A percentile compares a stretch with the other conserved stretches of the same genome.
These are phyloP conservation scores for Eucera pruinosa DNA, from an alignment of 2,888 invertebrate species.

Conservation along the genomic window DNA sequence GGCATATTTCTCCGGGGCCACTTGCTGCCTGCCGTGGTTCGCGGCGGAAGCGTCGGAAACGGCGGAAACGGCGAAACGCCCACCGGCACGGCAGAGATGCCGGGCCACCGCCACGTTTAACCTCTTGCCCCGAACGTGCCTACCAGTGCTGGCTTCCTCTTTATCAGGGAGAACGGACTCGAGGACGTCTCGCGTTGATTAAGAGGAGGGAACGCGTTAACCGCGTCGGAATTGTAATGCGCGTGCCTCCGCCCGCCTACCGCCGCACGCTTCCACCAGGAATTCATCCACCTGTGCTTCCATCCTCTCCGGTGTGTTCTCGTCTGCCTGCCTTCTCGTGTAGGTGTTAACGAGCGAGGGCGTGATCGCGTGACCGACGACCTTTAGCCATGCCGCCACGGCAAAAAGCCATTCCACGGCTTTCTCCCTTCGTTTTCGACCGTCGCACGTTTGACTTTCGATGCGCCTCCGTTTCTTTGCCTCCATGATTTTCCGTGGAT, in stretches of 20 bases:
- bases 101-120: conserved; percentile 29
- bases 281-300: conserved; percentile 50
- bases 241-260: conserved; percentile 40
- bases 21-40: conserved; percentile 47
- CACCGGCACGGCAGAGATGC: conserved; percentile 14
- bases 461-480: neutral
- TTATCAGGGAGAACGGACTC: conserved; percentile 46
- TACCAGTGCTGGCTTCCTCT: conserved; percentile 37
- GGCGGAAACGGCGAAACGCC: conserved; percentile 56
- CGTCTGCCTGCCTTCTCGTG: no score
- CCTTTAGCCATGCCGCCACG: conserved; percentile 38
- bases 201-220: conserved; percentile 56
- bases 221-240: conserved; percentile 50
- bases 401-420: conserved; percentile 2
- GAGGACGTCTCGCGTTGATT: conserved; percentile 60
- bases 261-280: conserved; percentile 32
- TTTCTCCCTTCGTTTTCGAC: neutral
- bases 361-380: conserved; percentile 67
- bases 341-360: conserved; percentile 64
- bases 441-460: conserved; percentile 10
- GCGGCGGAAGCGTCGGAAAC: no score
- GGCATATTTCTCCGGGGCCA: conserved; percentile 35
- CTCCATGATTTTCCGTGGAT: no score
- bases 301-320: no score
- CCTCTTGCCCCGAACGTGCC: conserved; percentile 20